Percentiles rank a stretch among this genome's conserved stretches.
Conservation (phyloP, 2,113 vertebrate genomes). For the Centrocercus urophasianus region DNA sequence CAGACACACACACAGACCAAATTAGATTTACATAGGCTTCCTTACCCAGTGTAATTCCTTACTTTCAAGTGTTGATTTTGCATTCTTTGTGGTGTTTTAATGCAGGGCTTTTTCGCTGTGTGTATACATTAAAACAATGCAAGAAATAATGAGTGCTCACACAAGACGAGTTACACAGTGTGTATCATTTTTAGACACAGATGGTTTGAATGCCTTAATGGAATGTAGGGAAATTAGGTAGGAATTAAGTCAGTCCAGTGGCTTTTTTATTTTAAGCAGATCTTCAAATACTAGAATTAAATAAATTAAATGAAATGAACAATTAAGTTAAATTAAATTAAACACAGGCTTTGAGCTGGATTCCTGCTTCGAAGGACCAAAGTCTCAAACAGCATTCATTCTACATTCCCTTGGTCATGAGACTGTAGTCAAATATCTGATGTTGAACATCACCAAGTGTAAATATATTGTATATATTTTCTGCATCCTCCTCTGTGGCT, state of each 20-base stretch:
- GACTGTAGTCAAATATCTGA: background rate
- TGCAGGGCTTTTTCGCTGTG: background rate
- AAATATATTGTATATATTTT: background rate
- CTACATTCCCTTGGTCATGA: background rate
- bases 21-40: conserved; percentile 28
- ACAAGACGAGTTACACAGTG: background rate
- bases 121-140: conserved; percentile 13
- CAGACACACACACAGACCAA: background rate
- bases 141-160: background rate
- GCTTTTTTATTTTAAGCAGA: conserved; percentile 31
- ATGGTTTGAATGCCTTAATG: background rate
- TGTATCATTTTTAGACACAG: background rate
- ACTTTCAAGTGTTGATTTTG: background rate
- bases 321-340: conserved; percentile 38
- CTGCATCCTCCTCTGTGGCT: conserved; percentile 21
- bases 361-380: conserved; percentile 8
- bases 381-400: background rate
- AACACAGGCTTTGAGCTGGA: background rate
- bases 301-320: conserved; percentile 40
- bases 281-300: conserved; percentile 32
- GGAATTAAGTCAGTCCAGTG: conserved; percentile 3
- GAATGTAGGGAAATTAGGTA: background rate
- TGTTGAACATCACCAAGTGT: background rate
- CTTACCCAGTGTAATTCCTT: background rate
- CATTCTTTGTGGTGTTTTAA: background rate